phyloP scores from a whole-genome alignment of 2,888 invertebrate genomes.

The Oxytorus armatus region DNA sequence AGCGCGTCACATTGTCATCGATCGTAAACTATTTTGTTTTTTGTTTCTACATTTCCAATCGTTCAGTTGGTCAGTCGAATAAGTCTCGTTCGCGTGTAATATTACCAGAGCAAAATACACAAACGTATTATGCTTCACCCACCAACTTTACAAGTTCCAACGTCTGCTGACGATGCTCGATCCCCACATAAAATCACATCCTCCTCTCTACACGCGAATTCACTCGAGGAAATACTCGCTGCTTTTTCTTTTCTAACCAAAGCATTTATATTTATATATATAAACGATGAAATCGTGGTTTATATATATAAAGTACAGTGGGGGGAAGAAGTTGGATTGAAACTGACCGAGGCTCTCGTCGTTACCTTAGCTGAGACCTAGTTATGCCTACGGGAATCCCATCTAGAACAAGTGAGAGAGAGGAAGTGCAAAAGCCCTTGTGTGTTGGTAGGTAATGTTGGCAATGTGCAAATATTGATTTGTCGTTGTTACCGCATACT shows the following conservation, averaged over 20 bases:
- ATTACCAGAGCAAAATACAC: background rate
- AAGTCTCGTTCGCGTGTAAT: background rate
- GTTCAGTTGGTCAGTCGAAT: conserved; percentile 4
- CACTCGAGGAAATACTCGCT: background rate
- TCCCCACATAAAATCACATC: background rate
- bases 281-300: too few relatives aligned
- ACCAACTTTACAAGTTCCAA: background rate
- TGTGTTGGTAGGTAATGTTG: conserved; percentile 14
- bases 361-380: conserved; percentile 54
- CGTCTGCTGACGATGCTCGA: background rate
- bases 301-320: too few relatives aligned
- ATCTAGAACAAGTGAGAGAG: conserved; percentile 36
- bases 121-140: too few relatives aligned
- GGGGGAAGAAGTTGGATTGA: too few relatives aligned
- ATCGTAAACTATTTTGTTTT: background rate
- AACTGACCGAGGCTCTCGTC: too few relatives aligned
- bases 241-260: background rate
- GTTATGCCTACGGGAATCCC: conserved; percentile 73
- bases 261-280: too few relatives aligned
- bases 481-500: conserved; percentile 47
- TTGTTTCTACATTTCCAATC: background rate
- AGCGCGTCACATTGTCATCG: background rate
- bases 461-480: conserved; percentile 54
- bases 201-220: background rate
- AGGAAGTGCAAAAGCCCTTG: conserved; percentile 19